Evolutionary conservation across 2,888 invertebrate species (phyloP).

Genomic region (Octonoba sinensis): DNA sequence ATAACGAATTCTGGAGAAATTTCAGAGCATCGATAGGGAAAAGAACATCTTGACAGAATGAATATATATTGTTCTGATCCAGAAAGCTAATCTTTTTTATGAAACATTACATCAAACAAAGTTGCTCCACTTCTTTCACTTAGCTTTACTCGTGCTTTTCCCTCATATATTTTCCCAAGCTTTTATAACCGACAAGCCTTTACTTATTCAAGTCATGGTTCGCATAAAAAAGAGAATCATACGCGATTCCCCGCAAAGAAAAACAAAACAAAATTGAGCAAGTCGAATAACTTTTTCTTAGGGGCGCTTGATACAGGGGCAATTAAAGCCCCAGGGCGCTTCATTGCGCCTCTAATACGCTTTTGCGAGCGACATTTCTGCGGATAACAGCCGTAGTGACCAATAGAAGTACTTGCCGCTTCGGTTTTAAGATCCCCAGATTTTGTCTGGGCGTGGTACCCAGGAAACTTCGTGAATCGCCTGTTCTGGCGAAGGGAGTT

Average conservation of each 20-base stretch:
- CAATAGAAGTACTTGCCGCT: conserved; percentile 59
- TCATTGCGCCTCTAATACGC: conserved; percentile 62
- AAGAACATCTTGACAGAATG: no score
- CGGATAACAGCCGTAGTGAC: conserved; percentile 57
- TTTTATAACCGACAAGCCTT: conserved; percentile 35
- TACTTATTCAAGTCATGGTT: conserved; percentile 44
- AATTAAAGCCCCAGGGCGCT: conserved; percentile 60
- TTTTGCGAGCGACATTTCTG: conserved; percentile 62
- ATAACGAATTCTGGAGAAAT: no score
- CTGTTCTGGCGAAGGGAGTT: conserved; percentile 10
- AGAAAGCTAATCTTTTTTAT: neutral
- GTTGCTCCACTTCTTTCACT: neutral
- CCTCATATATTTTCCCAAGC: conserved; percentile 5
- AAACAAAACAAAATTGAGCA: conserved; percentile 46
- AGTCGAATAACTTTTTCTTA: conserved; percentile 60
- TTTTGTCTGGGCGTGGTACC: conserved; percentile 19
- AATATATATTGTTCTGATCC: no score
- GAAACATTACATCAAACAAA: conserved; percentile 1
- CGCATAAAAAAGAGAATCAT: conserved; percentile 42
- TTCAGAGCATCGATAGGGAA: no score
- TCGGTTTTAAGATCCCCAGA: conserved; percentile 60
- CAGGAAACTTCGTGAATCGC: neutral
- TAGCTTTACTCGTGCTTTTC: neutral
- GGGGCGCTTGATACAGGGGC: conserved; percentile 49
- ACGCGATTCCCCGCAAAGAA: neutral